Evolutionary conservation across 2,888 invertebrate genomes (phyloP).

Genomic region (Choreutis nemorana): DNA sequence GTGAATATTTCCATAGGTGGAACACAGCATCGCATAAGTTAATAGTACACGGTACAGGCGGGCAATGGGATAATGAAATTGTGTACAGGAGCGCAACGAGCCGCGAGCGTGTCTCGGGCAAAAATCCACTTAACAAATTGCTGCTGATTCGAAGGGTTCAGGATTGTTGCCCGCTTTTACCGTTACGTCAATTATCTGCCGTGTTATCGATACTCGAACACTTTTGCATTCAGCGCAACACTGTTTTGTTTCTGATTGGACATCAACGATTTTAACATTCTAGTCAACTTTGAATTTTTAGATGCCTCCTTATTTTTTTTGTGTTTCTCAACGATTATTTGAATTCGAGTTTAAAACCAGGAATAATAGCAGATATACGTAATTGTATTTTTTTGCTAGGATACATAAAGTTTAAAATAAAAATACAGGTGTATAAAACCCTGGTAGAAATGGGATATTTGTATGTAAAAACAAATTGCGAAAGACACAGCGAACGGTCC

Average conservation of each 20-base stretch:
- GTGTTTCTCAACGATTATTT: no score
- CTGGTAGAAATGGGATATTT: no score
- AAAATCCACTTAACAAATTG: slow-evolving; percentile 69
- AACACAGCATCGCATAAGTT: slow-evolving; percentile 54
- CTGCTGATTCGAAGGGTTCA: slow-evolving; percentile 66
- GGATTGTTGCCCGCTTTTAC: slow-evolving; percentile 63
- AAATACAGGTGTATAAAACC: no score
- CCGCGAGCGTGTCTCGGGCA: slow-evolving; percentile 64
- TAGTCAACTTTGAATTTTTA: no score
- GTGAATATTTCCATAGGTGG: slow-evolving; percentile 42
- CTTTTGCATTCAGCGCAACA: slow-evolving; percentile 24
- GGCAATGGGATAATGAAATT: slow-evolving; percentile 65
- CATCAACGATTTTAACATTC: slow-evolving; percentile 9
- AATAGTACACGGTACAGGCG: slow-evolving; percentile 53
- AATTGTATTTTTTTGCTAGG: no score
- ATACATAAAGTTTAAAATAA: no score
- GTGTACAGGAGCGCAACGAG: slow-evolving; percentile 66
- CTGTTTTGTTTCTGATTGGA: slow-evolving; percentile 13
- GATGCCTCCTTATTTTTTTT: no score
- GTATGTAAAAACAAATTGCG: slow-evolving; percentile 34
- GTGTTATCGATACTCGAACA: slow-evolving; percentile 51
- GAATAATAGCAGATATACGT: no score
- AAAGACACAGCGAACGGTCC: slow-evolving; percentile 47
- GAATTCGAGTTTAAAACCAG: no score
- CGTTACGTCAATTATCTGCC: slow-evolving; percentile 53